A percentile compares a stretch with the other conserved stretches of the same genome.
Conservation (phyloP, 2,888 invertebrate species). For the Cerastis leucographa region DNA sequence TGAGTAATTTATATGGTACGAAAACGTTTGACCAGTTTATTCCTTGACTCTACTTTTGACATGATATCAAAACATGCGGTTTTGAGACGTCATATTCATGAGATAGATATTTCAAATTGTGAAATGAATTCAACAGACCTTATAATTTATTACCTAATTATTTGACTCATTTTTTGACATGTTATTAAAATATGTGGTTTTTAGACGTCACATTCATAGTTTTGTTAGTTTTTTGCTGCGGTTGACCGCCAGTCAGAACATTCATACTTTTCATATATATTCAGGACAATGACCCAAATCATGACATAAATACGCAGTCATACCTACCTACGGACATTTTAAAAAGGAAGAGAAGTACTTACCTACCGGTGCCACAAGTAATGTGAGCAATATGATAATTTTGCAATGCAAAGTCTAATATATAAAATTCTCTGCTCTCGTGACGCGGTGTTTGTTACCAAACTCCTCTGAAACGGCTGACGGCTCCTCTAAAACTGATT, state of each 20-base stretch:
- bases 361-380: not conserved
- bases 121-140: not conserved
- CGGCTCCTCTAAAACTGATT: no score
- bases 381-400: slow-evolving; percentile 2
- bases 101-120: not conserved
- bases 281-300: slow-evolving; percentile 39
- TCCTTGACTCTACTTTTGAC: slow-evolving; percentile 2
- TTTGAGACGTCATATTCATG: not conserved
- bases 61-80: not conserved
- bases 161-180: not conserved
- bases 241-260: not conserved
- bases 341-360: not conserved
- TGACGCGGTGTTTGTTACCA: no score
- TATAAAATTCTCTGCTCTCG: no score
- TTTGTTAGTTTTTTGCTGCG: not conserved
- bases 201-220: not conserved
- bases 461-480: no score
- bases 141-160: not conserved
- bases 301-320: slow-evolving; percentile 29
- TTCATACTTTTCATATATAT: slow-evolving; percentile 1
- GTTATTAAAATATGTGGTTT: not conserved
- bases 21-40: not conserved
- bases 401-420: not conserved
- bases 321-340: slow-evolving; percentile 17
- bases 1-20: not conserved